Conservation (phyloP, 2,888 invertebrate species). For the Tipula helvola region DNA sequence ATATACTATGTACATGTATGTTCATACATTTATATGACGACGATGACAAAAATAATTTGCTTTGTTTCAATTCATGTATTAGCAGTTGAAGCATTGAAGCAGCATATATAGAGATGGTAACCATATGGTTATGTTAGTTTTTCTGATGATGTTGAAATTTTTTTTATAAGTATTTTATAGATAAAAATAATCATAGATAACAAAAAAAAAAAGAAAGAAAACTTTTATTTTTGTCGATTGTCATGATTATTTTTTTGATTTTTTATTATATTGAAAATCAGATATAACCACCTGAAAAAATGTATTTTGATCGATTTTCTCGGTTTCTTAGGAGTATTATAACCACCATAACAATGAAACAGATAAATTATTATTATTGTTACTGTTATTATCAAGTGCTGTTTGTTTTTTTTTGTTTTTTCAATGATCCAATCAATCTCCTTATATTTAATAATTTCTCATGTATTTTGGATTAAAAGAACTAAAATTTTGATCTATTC, state of each 20-base stretch:
- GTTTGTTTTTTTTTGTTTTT: too few species aligned
- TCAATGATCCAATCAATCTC: not conserved
- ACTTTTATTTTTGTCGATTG: not conserved
- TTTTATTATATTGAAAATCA: not conserved
- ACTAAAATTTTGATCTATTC: not conserved
- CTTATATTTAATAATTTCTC: not conserved
- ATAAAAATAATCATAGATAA: conserved; percentile 4
- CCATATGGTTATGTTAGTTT: not conserved
- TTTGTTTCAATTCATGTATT: not conserved
- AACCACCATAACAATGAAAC: not conserved
- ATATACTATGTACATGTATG: too few species aligned
- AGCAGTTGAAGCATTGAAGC: not conserved
- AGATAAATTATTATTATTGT: not conserved
- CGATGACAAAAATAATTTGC: not conserved
- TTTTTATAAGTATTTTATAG: not conserved
- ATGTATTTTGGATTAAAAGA: not conserved
- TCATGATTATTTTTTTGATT: not conserved
- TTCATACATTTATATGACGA: not conserved
- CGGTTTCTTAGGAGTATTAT: not conserved
- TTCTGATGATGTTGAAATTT: not conserved
- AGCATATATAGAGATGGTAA: not conserved
- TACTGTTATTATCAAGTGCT: not conserved
- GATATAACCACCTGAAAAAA: not conserved
- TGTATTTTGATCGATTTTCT: not conserved
- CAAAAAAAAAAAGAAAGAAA: not conserved